Conservation (phyloP, 2,888 invertebrate species). For the Lissonota sp. region DNA sequence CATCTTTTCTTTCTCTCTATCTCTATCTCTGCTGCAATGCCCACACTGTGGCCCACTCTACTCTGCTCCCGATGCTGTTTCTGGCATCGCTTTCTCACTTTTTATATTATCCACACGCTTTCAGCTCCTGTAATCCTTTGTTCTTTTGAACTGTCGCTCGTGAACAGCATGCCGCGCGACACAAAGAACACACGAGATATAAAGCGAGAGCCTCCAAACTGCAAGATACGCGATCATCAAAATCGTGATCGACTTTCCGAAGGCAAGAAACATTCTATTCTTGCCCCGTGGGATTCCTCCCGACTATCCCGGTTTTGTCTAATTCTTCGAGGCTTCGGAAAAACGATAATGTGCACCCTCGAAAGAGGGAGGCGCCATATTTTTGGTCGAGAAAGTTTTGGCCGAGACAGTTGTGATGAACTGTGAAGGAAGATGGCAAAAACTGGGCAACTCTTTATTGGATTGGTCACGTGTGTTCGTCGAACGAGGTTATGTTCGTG, state of each 20-base stretch:
- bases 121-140: slow-evolving; percentile 57
- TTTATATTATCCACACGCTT: slow-evolving; percentile 63
- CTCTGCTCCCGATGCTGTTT: slow-evolving; percentile 36
- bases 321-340: slow-evolving; percentile 28
- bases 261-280: slow-evolving; percentile 63
- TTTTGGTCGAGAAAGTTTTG: slow-evolving; percentile 13
- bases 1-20: slow-evolving; percentile 2
- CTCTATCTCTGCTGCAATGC: background rate
- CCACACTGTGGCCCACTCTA: slow-evolving; percentile 31
- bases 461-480: slow-evolving; percentile 42
- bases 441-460: slow-evolving; percentile 25
- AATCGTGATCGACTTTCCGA: slow-evolving; percentile 62
- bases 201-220: slow-evolving; percentile 16
- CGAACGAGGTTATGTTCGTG: slow-evolving; percentile 52
- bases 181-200: slow-evolving; percentile 34
- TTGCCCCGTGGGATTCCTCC: slow-evolving; percentile 48
- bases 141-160: slow-evolving; percentile 33
- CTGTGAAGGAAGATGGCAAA: slow-evolving; percentile 4
- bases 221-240: slow-evolving; percentile 38
- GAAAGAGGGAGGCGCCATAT: background rate
- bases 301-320: slow-evolving; percentile 46
- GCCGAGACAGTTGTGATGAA: background rate
- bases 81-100: slow-evolving; percentile 43
- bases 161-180: slow-evolving; percentile 16
- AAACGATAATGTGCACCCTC: slow-evolving; percentile 5